Conservation (phyloP, 2,888 invertebrate genomes). For the Sphaerophoria taeniata region DNA sequence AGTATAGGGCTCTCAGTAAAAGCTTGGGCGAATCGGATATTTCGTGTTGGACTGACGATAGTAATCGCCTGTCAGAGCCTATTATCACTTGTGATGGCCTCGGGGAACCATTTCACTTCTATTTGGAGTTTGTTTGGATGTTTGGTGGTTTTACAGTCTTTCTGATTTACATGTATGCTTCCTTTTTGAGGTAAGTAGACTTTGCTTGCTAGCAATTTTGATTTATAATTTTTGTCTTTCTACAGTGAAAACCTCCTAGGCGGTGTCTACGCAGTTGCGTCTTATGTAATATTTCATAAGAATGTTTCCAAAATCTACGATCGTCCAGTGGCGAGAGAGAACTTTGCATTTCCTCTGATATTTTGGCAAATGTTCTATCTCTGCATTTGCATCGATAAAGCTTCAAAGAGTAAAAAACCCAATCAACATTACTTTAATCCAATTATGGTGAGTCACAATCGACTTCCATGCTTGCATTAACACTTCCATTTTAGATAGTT, state of each 20-base stretch:
- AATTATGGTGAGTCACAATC: slow-evolving; percentile 69
- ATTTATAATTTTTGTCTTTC: slow-evolving; percentile 3
- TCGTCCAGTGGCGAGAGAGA: slow-evolving; percentile 93
- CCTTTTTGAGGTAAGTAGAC: slow-evolving; percentile 85
- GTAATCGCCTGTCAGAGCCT: slow-evolving; percentile 82
- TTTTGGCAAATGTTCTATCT: slow-evolving; percentile 89
- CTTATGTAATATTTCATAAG: slow-evolving; percentile 92
- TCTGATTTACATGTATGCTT: slow-evolving; percentile 87
- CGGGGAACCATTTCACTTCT: slow-evolving; percentile 92
- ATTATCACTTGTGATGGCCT: slow-evolving; percentile 90
- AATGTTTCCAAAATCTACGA: slow-evolving; percentile 93
- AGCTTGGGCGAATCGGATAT: slow-evolving; percentile 73
- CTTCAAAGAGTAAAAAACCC: slow-evolving; percentile 77
- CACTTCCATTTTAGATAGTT: slow-evolving; percentile 77
- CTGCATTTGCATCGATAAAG: slow-evolving; percentile 84
- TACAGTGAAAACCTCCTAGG: slow-evolving; percentile 88
- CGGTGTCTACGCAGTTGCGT: slow-evolving; percentile 87
- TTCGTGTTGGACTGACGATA: slow-evolving; percentile 84
- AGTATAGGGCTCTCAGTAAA: slow-evolving; percentile 72
- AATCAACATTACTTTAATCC: slow-evolving; percentile 75
- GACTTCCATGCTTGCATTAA: neutral
- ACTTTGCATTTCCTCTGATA: slow-evolving; percentile 92
- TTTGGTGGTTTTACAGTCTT: slow-evolving; percentile 89
- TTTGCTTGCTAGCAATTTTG: slow-evolving; percentile 29
- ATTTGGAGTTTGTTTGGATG: slow-evolving; percentile 90